These are phyloP conservation scores for Clangula hyemalis DNA, from an alignment of 2,797 vertebrate genomes.

Conservation along the genomic window DNA sequence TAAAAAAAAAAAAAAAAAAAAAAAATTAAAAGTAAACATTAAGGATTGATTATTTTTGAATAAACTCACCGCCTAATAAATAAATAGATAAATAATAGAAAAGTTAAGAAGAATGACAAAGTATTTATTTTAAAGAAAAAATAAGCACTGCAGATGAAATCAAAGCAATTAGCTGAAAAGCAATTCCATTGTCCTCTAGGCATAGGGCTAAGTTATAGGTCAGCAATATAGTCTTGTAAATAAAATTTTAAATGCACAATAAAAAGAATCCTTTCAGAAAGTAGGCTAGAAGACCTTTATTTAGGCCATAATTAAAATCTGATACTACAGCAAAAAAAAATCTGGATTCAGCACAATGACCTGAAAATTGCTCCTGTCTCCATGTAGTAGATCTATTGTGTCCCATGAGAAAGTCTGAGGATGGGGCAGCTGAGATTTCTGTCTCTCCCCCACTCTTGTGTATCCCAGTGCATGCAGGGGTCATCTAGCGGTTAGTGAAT, in stretches of 20 bases:
- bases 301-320: background rate
- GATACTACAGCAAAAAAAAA: background rate
- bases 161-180: slow-evolving; percentile 27
- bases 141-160: background rate
- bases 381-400: background rate
- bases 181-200: background rate
- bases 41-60: background rate
- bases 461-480: background rate
- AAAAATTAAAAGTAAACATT: background rate
- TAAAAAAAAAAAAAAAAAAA: background rate
- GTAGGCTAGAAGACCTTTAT: background rate
- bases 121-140: background rate
- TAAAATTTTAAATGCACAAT: background rate
- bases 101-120: background rate
- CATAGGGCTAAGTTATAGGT: background rate
- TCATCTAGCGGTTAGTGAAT: background rate
- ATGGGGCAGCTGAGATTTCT: background rate
- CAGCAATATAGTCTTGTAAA: background rate
- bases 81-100: background rate
- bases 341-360: background rate
- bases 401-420: background rate
- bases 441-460: background rate
- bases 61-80: background rate
- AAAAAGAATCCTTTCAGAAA: background rate
- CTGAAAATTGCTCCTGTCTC: slow-evolving; percentile 7